phyloP scores from a whole-genome alignment of 2,797 vertebrate species.

The Anguilla megastoma region DNA sequence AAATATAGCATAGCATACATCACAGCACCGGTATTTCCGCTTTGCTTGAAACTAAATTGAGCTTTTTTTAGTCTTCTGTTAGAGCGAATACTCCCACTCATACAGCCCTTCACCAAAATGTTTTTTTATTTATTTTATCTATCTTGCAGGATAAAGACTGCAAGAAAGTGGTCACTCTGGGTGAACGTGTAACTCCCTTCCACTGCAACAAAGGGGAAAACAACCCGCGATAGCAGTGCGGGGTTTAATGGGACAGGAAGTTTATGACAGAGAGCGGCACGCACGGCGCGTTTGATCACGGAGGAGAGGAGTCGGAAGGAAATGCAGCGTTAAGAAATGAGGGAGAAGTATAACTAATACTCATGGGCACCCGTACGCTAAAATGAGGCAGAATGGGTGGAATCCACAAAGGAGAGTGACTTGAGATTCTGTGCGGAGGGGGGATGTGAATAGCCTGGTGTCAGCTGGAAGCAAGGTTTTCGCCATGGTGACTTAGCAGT shows the following conservation, averaged over 20 bases:
- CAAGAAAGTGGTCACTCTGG: not conserved
- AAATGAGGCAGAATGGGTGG: slow-evolving; percentile 34
- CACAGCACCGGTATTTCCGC: not conserved
- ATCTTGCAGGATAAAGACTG: not conserved
- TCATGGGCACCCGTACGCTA: slow-evolving; percentile 35
- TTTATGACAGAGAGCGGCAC: not conserved
- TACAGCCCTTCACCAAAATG: not conserved
- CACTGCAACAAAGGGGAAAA: not conserved
- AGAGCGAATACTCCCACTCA: not conserved
- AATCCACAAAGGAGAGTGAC: slow-evolving; percentile 32
- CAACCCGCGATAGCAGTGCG: slow-evolving; percentile 20
- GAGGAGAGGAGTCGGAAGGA: slow-evolving; percentile 23
- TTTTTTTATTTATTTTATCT: not conserved
- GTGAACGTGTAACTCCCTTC: not conserved
- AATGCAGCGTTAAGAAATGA: slow-evolving; percentile 38
- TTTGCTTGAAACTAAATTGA: not conserved
- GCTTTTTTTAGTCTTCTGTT: not conserved
- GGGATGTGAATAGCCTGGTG: slow-evolving; percentile 51
- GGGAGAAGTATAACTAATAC: slow-evolving; percentile 21
- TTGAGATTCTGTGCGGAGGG: slow-evolving; percentile 43
- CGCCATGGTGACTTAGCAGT: slow-evolving; percentile 59
- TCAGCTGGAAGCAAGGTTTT: slow-evolving; percentile 60
- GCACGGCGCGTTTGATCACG: slow-evolving; percentile 12
- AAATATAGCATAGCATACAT: not conserved
- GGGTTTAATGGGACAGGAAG: slow-evolving; percentile 26